Evolutionary conservation across 2,888 invertebrate species (phyloP).

Genomic region (Sialis lutaria): DNA sequence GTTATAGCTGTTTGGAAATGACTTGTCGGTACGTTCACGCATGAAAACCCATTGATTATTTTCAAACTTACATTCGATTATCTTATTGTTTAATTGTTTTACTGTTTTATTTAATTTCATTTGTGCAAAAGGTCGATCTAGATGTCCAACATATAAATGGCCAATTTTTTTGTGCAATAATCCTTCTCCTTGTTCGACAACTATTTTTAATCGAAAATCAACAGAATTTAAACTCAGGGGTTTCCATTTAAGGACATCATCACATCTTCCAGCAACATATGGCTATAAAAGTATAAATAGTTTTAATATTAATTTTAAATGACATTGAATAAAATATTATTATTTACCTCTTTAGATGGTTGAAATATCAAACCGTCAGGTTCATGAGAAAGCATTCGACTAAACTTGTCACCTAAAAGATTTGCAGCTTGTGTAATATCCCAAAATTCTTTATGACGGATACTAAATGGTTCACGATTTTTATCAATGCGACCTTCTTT

Average conservation of each 20-base stretch:
- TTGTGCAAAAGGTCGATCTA: slow-evolving; percentile 43
- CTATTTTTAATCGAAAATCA: slow-evolving; percentile 81
- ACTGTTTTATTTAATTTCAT: slow-evolving; percentile 70
- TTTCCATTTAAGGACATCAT: slow-evolving; percentile 92
- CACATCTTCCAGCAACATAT: slow-evolving; percentile 68
- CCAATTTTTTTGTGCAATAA: slow-evolving; percentile 52
- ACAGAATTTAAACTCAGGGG: slow-evolving; percentile 87
- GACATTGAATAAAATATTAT: too few species aligned
- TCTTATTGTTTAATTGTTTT: slow-evolving; percentile 73
- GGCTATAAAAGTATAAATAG: slow-evolving; percentile 32
- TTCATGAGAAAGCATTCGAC: slow-evolving; percentile 71
- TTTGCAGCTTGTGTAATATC: slow-evolving; percentile 52
- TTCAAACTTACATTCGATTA: slow-evolving; percentile 85
- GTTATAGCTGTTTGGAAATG: slow-evolving; percentile 74
- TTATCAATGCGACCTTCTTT: slow-evolving; percentile 55
- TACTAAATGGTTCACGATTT: slow-evolving; percentile 71
- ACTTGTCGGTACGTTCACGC: slow-evolving; percentile 92
- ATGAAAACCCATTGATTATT: slow-evolving; percentile 78
- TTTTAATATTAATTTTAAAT: background rate
- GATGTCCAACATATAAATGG: slow-evolving; percentile 60
- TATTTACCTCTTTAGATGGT: slow-evolving; percentile 57
- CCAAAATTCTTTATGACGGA: slow-evolving; percentile 86
- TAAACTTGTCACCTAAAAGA: slow-evolving; percentile 70
- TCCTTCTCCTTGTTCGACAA: slow-evolving; percentile 53
- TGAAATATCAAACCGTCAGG: slow-evolving; percentile 98